Percentiles rank a stretch among this genome's conserved stretches.
These are phyloP conservation scores for Orthosia cruda DNA, from an alignment of 2,888 invertebrate genomes.

Conservation along the genomic window DNA sequence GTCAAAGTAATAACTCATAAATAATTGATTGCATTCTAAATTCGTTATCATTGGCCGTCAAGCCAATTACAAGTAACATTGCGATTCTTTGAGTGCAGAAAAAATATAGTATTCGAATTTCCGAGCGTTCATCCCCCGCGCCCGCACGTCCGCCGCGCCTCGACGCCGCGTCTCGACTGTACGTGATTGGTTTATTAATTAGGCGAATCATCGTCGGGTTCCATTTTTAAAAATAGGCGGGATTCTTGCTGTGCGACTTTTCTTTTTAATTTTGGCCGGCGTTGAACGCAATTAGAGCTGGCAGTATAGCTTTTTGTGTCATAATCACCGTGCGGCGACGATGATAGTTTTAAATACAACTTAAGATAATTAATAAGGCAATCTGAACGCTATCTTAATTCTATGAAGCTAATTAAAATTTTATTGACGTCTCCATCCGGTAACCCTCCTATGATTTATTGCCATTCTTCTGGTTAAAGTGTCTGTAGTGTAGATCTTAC, in stretches of 20 bases:
- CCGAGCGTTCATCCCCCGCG: slow-evolving; percentile 90
- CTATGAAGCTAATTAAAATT: slow-evolving; percentile 71
- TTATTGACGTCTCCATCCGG: slow-evolving; percentile 56
- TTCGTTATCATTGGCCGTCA: slow-evolving; percentile 86
- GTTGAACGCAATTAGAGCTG: slow-evolving; percentile 91
- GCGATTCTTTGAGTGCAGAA: slow-evolving; percentile 88
- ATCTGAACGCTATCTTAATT: slow-evolving; percentile 73
- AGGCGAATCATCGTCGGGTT: slow-evolving; percentile 90
- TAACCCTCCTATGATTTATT: slow-evolving; percentile 56
- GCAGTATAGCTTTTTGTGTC: slow-evolving; percentile 87
- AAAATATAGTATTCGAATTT: slow-evolving; percentile 91
- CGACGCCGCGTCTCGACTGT: slow-evolving; percentile 91
- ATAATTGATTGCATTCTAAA: slow-evolving; percentile 85
- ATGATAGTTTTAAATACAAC: slow-evolving; percentile 80
- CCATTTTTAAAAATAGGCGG: slow-evolving; percentile 92
- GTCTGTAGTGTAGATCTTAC: slow-evolving; percentile 18
- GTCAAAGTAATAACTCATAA: slow-evolving; percentile 75
- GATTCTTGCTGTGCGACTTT: slow-evolving; percentile 90
- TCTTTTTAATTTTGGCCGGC: slow-evolving; percentile 90
- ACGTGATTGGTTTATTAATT: slow-evolving; percentile 92
- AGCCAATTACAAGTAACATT: slow-evolving; percentile 90
- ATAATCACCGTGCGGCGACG: slow-evolving; percentile 83
- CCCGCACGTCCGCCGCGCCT: slow-evolving; percentile 91
- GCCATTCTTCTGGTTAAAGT: slow-evolving; percentile 21
- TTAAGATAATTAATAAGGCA: slow-evolving; percentile 81